These are phyloP conservation scores for Rhingia campestris DNA, from an alignment of 2,888 invertebrate genomes.

Conservation along the genomic window DNA sequence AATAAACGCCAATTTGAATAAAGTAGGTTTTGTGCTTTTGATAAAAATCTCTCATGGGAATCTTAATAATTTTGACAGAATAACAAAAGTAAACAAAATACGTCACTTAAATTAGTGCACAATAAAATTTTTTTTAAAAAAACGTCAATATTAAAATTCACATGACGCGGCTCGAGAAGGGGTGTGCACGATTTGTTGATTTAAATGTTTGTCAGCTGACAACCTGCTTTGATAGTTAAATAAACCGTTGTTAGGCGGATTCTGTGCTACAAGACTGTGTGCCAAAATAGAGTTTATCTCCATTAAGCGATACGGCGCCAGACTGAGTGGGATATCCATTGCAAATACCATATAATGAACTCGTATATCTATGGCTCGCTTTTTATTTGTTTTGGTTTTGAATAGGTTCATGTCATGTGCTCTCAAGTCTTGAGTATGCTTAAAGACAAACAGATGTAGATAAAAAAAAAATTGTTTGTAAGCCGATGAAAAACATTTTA, in stretches of 20 bases:
- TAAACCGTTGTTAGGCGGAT: not conserved
- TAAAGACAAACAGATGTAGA: not conserved
- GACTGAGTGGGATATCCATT: conserved; percentile 11
- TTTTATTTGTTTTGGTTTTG: conserved; percentile 1
- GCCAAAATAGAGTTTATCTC: conserved; percentile 27
- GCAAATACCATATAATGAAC: not conserved
- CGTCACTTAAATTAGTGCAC: not conserved
- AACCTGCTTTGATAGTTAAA: not conserved
- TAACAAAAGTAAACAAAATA: conserved; percentile 10
- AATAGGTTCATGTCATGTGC: not conserved
- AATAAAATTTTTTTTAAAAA: conserved; percentile 5
- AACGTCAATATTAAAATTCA: conserved; percentile 1
- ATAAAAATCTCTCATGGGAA: not conserved
- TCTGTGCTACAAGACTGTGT: conserved; percentile 8
- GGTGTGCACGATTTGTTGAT: conserved; percentile 25
- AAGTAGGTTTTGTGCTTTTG: not conserved
- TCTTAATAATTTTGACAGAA: conserved; percentile 5
- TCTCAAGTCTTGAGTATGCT: not conserved
- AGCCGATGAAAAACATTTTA: too few relatives aligned
- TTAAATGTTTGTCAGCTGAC: conserved; percentile 9
- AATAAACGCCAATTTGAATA: not conserved
- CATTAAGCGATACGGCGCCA: conserved; percentile 27
- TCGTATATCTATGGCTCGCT: not conserved
- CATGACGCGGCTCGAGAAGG: not conserved
- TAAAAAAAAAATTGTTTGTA: not conserved